Evolutionary conservation across 2,797 vertebrate genomes (phyloP), one percentile per base, ranked within the genome.

Genomic region (Sebastes goodei): DNA sequence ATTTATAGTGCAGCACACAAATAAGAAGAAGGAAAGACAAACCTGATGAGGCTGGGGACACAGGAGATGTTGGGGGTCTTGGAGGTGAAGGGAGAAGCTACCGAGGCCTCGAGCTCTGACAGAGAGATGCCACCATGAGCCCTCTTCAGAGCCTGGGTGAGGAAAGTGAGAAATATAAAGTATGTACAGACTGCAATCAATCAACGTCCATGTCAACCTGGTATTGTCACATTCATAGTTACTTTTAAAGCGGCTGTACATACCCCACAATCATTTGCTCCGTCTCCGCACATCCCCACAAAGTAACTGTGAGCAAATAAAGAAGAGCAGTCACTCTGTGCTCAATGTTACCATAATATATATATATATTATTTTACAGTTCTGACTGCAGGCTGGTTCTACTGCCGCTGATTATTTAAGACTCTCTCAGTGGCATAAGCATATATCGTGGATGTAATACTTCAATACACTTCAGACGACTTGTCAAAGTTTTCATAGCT

Each of bases 201-300:
- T 10, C 20, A 10, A 20, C 4, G 20, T 30, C 7, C 6, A 35
- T 3, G n/a, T 53, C 5, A 76, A 9, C 2, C 0, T 6, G 49
- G 7, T 63, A 23, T 3, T 63, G 5, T 76, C 8, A 66, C n/a
- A 71, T 2, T 2, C 10, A 59, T 3, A 6, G 63, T 61, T 0
- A 12, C 21, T 60, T 17, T 32, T 4, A 2, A 81, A 52, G 21
- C 2, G 10, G n/a, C 11, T 57, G 9, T 88, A 97, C 97, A 94
- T 96, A 99, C 98, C 46, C 98, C 98, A 92, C 98, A 99, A 89
- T 99, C 99, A 59, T 99, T 99, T 60, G 98, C 99, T 62, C 99
- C 99, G 42, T 99, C 99, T 83, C 99, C 99, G 76, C 99, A 99
- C 99, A 99, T 99, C 49, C 98, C 98, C 77, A 99, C 99, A 86